phyloP scores from a whole-genome alignment of 2,797 vertebrate genomes.

The Poeciliopsis presidionis region DNA sequence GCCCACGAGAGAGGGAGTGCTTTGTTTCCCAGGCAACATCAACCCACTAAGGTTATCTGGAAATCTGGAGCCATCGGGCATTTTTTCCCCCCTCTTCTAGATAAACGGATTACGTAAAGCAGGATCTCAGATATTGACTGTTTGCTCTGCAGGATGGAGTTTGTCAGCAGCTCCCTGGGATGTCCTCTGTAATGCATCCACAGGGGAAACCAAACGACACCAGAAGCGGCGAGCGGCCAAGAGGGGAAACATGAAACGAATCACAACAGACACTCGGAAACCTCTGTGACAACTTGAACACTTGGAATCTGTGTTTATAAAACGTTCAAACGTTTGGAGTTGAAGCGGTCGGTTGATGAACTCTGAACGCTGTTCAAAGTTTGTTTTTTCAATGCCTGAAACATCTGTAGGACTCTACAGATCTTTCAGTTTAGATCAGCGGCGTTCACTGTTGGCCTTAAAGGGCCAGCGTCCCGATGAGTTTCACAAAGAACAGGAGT shows the following conservation, averaged over 20 bases:
- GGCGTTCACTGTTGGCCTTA: neutral
- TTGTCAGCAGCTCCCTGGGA: slow-evolving; percentile 1
- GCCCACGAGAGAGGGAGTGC: neutral
- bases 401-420: too few species aligned
- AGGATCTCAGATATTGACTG: neutral
- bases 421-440: neutral
- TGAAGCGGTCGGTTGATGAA: neutral
- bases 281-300: neutral
- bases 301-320: neutral
- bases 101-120: neutral
- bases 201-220: neutral
- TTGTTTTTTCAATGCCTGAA: neutral
- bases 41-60: neutral
- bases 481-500: too few species aligned
- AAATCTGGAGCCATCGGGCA: neutral
- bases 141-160: neutral
- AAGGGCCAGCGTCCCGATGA: neutral
- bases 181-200: neutral
- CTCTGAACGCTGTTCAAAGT: neutral
- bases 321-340: neutral
- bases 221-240: neutral
- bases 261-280: neutral
- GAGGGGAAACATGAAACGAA: neutral
- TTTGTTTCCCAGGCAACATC: neutral
- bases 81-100: neutral